phyloP scores from a whole-genome alignment of 35 echinoderm and acorn worm genomes.

The Stichopus chloronotus region DNA sequence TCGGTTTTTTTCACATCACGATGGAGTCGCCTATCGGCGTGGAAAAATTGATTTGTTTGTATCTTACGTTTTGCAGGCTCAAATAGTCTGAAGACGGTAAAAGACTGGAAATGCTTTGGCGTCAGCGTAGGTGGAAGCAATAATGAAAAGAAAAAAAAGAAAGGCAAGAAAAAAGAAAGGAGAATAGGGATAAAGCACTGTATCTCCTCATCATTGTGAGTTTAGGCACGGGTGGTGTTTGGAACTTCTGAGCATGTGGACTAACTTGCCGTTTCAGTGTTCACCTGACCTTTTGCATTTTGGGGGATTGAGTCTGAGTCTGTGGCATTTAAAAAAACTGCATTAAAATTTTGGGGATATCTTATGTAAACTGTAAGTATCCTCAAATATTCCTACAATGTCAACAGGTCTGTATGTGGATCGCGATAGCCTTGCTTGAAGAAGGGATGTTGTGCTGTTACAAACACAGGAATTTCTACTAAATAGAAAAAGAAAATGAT shows the following conservation, averaged over 20 bases:
- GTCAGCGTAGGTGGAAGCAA: background rate
- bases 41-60: conserved; percentile 36
- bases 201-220: too few species aligned
- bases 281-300: background rate
- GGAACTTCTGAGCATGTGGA: background rate
- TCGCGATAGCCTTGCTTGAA: too few species aligned
- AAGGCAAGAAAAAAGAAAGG: background rate
- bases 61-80: conserved; percentile 4
- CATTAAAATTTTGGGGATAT: background rate
- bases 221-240: background rate
- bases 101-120: background rate
- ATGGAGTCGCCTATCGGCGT: background rate
- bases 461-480: too few species aligned
- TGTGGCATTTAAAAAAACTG: background rate
- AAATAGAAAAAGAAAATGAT: too few species aligned
- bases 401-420: too few species aligned
- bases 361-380: too few species aligned
- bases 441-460: too few species aligned
- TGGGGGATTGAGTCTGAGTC: background rate
- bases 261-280: background rate
- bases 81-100: background rate
- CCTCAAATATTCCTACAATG: too few species aligned
- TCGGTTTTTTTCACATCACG: background rate
- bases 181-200: too few species aligned
- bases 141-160: background rate